Evolutionary conservation across 2,888 invertebrate genomes (phyloP).

Genomic region (Xylocampa areola): DNA sequence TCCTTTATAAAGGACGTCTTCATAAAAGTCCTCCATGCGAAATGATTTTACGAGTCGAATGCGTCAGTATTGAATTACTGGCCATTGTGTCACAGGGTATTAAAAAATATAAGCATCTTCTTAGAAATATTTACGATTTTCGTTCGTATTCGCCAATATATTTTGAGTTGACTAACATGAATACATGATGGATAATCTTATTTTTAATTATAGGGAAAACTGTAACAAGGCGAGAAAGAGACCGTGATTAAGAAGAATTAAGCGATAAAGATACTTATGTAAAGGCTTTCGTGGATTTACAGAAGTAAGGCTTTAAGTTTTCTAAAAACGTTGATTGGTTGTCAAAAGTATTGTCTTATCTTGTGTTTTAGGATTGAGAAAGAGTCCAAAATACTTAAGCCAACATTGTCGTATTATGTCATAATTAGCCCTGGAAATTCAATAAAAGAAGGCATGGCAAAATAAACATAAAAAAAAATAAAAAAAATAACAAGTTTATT

Average conservation of each 20-base stretch:
- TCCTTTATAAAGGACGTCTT: constrained; percentile 30
- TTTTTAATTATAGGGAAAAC: constrained; percentile 1
- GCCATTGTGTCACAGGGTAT: constrained; percentile 41
- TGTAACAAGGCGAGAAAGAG: not conserved
- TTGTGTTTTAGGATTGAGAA: not conserved
- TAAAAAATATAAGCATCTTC: constrained; percentile 41
- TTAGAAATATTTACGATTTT: constrained; percentile 26
- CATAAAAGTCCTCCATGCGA: constrained; percentile 43
- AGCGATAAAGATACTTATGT: not conserved
- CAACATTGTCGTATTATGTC: too few relatives aligned
- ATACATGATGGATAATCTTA: constrained; percentile 10
- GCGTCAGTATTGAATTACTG: constrained; percentile 56
- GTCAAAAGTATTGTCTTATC: not conserved
- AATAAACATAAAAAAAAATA: too few relatives aligned
- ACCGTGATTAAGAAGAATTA: not conserved
- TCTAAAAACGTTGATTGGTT: not conserved
- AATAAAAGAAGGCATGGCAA: too few relatives aligned
- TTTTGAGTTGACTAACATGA: not conserved
- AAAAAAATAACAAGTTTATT: too few relatives aligned
- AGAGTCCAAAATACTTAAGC: not conserved
- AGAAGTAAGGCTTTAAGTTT: not conserved
- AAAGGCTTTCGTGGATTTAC: not conserved
- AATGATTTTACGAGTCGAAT: constrained; percentile 50
- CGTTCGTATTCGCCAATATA: not conserved
- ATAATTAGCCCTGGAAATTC: too few relatives aligned